Evolutionary conservation across 1,140 invertebrate species (phyloP).

Genomic region (Heliconius nattereri): DNA sequence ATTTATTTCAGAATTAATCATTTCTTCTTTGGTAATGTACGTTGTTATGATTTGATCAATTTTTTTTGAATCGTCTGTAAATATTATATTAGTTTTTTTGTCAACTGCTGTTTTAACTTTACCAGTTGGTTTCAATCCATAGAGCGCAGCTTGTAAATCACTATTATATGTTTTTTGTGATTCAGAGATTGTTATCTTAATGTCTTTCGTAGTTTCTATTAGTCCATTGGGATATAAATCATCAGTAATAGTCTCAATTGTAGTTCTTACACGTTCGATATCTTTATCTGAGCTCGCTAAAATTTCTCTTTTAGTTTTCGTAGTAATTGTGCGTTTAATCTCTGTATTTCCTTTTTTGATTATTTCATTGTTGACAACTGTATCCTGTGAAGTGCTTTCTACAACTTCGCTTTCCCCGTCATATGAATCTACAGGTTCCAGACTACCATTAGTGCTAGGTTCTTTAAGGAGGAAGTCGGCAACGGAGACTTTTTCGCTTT

Average conservation of each 20-base stretch:
- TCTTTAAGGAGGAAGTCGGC: slow-evolving; percentile 63
- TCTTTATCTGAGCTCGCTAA: slow-evolving; percentile 68
- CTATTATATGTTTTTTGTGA: slow-evolving; percentile 76
- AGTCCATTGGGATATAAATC: slow-evolving; percentile 78
- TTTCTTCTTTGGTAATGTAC: slow-evolving; percentile 76
- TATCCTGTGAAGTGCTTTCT: slow-evolving; percentile 70
- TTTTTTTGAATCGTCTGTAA: slow-evolving; percentile 61
- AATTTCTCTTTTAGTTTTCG: slow-evolving; percentile 76
- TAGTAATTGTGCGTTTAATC: slow-evolving; percentile 75
- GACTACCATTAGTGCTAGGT: slow-evolving; percentile 41
- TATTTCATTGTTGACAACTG: slow-evolving; percentile 70
- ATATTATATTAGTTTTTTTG: slow-evolving; percentile 66
- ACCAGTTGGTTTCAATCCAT: slow-evolving; percentile 67
- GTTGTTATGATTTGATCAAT: slow-evolving; percentile 73
- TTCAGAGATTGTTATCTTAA: slow-evolving; percentile 80
- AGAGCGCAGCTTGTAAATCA: slow-evolving; percentile 72
- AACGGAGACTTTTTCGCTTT: slow-evolving; percentile 73
- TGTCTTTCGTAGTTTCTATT: slow-evolving; percentile 79
- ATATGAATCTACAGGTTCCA: slow-evolving; percentile 48
- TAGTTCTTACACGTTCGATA: slow-evolving; percentile 72
- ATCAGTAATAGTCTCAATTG: slow-evolving; percentile 57
- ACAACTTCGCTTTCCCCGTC: slow-evolving; percentile 70
- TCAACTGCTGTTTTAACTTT: slow-evolving; percentile 74
- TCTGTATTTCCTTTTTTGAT: slow-evolving; percentile 58
- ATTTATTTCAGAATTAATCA: slow-evolving; percentile 67